These are phyloP conservation scores for Papilio machaon DNA, from an alignment of 1,140 invertebrate genomes.

Conservation along the genomic window DNA sequence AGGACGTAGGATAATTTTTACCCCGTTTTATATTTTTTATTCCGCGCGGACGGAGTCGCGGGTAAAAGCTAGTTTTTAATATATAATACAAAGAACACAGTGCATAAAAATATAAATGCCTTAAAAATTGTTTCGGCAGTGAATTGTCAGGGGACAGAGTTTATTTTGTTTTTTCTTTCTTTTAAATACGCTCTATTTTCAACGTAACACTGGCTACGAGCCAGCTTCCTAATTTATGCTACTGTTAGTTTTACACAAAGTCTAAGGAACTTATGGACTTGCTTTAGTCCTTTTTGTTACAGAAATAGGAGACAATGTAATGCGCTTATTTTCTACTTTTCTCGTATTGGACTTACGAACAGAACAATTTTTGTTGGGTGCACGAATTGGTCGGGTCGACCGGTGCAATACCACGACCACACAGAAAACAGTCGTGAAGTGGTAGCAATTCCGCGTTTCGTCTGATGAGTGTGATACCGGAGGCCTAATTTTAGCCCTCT, in stretches of 20 bases:
- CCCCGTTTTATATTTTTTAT: no score
- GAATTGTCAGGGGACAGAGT: not conserved
- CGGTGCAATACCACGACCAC: no score
- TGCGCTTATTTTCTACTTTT: not conserved
- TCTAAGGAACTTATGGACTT: not conserved
- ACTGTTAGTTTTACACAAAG: conserved; percentile 9
- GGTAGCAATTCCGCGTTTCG: no score
- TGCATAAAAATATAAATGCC: conserved; percentile 1
- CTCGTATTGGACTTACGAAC: not conserved
- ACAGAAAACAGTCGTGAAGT: no score
- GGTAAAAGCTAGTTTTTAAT: no score
- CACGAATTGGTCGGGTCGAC: no score
- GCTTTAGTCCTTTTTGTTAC: not conserved
- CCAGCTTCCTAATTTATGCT: conserved; percentile 8
- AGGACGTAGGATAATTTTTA: no score
- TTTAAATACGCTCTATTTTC: conserved; percentile 10
- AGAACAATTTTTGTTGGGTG: no score
- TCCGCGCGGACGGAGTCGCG: no score
- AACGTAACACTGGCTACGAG: conserved; percentile 19
- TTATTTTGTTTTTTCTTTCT: conserved; percentile 4
- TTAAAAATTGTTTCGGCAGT: conserved; percentile 15
- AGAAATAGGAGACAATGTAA: not conserved
- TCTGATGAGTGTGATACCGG: no score
- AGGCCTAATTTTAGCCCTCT: no score
- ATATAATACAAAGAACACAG: not conserved